Percentiles rank a stretch among this genome's conserved stretches.
These are phyloP conservation scores for Campaea margaritaria DNA, from an alignment of 2,888 invertebrate species.

Conservation along the genomic window DNA sequence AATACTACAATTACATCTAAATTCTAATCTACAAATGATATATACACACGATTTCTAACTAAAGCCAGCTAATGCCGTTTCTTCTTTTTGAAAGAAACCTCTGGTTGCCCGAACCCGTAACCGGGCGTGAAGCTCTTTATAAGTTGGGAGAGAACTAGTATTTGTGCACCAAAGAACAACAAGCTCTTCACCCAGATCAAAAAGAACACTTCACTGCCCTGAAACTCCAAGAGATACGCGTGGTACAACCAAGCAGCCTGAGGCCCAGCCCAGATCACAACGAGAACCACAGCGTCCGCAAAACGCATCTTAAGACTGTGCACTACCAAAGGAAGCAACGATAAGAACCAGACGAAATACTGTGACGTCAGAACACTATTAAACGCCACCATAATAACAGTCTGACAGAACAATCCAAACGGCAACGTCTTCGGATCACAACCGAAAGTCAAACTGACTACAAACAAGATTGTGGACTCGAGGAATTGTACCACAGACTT, in stretches of 20 bases:
- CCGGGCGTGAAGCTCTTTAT: constrained; percentile 74
- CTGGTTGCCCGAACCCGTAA: constrained; percentile 62
- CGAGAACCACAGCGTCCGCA: constrained; percentile 77
- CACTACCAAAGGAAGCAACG: constrained; percentile 92
- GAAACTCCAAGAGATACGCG: constrained; percentile 97
- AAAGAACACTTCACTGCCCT: constrained; percentile 92
- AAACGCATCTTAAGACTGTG: constrained; percentile 87
- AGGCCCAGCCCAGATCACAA: constrained; percentile 87
- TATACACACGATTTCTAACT: constrained; percentile 32
- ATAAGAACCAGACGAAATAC: constrained; percentile 98
- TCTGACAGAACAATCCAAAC: constrained; percentile 93
- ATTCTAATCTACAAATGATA: constrained; percentile 41
- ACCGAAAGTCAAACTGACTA: constrained; percentile 89
- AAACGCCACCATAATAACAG: constrained; percentile 95
- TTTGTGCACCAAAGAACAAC: constrained; percentile 93
- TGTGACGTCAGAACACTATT: constrained; percentile 99
- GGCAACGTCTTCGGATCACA: constrained; percentile 88
- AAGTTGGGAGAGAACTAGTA: constrained; percentile 87
- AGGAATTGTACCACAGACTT: constrained; percentile 88
- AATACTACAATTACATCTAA: constrained; percentile 44
- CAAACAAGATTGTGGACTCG: constrained; percentile 75
- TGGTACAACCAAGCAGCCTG: constrained; percentile 95
- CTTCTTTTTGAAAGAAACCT: constrained; percentile 14
- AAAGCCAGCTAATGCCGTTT: constrained; percentile 16
- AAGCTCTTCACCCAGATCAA: constrained; percentile 94